phyloP scores from a whole-genome alignment of 2,797 vertebrate genomes.

The Tauraco hartlaubi region DNA sequence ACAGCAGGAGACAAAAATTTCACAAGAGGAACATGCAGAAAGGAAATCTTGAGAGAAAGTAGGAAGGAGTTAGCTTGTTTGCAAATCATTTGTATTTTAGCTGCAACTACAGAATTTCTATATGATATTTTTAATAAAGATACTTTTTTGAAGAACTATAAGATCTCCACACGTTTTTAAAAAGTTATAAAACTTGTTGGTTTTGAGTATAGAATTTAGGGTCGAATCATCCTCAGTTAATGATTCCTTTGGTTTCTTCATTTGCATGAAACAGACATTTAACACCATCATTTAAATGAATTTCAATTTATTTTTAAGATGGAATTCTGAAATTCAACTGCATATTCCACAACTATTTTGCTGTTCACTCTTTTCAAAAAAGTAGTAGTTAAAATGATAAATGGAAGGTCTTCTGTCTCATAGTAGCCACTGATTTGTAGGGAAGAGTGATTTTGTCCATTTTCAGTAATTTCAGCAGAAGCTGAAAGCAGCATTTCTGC shows the following conservation, averaged over 20 bases:
- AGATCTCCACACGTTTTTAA: background rate
- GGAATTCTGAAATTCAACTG: background rate
- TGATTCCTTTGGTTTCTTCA: background rate
- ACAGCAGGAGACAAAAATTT: background rate
- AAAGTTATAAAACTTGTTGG: background rate
- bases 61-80: background rate
- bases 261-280: background rate
- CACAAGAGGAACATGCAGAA: background rate
- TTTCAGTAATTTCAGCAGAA: background rate
- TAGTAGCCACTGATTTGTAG: background rate
- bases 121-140: background rate
- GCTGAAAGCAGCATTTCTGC: background rate
- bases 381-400: background rate
- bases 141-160: background rate
- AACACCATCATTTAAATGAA: rapidly evolving
- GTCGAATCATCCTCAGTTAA: background rate
- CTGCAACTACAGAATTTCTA: background rate
- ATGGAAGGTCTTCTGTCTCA: background rate
- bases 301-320: background rate
- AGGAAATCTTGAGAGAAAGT: background rate
- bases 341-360: background rate
- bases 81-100: background rate
- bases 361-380: background rate
- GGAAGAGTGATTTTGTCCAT: background rate
- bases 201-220: background rate